Percentiles rank a stretch among this genome's conserved stretches.
phyloP scores from a whole-genome alignment of 1,140 invertebrate genomes.

The Leptinotarsa texana region DNA sequence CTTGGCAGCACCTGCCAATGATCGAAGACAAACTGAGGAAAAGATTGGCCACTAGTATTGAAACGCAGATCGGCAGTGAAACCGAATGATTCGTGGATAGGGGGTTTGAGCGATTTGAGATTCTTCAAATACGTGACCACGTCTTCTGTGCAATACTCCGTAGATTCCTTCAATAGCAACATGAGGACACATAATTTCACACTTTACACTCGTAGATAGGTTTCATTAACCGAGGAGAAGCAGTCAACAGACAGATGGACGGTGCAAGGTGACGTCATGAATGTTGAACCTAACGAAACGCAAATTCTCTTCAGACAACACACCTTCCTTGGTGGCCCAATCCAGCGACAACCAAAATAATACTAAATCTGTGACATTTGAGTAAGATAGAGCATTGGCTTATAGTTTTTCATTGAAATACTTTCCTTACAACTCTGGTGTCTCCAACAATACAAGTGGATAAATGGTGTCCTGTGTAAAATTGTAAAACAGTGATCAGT shows the following conservation, averaged over 20 bases:
- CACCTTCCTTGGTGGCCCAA: slow-evolving; percentile 99
- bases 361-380: no score
- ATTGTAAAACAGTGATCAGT: no score
- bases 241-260: slow-evolving; percentile 75
- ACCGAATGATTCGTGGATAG: slow-evolving; percentile 98
- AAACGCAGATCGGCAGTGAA: slow-evolving; percentile 98
- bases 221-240: slow-evolving; percentile 92
- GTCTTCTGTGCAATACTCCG: slow-evolving; percentile 93
- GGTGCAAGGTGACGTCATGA: slow-evolving; percentile 96
- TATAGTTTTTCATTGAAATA: no score
- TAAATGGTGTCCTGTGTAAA: no score
- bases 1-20: slow-evolving; percentile 98
- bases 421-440: no score
- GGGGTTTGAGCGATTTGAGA: slow-evolving; percentile 91
- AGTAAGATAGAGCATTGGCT: no score
- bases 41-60: slow-evolving; percentile 98
- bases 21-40: slow-evolving; percentile 99
- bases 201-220: slow-evolving; percentile 96
- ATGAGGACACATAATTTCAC: slow-evolving; percentile 76
- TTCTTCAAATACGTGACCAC: slow-evolving; percentile 97
- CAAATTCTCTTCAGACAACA: slow-evolving; percentile 98
- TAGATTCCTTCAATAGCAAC: slow-evolving; percentile 94
- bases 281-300: slow-evolving; percentile 97
- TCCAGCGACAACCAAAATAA: slow-evolving; percentile 79
- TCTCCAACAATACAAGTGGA: no score